phyloP scores from a whole-genome alignment of 2,113 vertebrate genomes.

The Psilopsiagon aurifrons region DNA sequence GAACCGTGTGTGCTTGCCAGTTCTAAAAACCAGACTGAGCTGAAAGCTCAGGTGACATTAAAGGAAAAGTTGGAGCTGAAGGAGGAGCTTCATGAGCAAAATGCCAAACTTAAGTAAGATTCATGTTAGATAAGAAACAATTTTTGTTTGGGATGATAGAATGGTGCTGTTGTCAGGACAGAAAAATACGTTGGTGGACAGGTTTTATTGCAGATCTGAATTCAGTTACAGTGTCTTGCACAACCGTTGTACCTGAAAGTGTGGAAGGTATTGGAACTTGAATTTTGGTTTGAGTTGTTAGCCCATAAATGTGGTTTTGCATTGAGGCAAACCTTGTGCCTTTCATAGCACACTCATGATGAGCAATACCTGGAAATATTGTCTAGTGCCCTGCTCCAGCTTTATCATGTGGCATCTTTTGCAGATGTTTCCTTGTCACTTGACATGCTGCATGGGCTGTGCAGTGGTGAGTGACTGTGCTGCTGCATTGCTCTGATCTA shows the following conservation, averaged over 20 bases:
- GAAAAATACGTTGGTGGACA: neutral
- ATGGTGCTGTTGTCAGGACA: neutral
- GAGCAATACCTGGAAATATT: neutral
- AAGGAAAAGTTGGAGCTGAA: conserved; percentile 77
- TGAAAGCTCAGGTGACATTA: conserved; percentile 46
- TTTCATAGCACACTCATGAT: neutral
- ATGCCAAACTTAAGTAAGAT: conserved; percentile 75
- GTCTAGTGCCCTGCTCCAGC: neutral
- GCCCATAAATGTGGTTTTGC: neutral
- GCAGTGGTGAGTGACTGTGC: neutral
- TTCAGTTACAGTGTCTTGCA: neutral
- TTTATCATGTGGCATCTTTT: neutral
- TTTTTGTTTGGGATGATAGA: neutral
- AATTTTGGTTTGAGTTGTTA: neutral
- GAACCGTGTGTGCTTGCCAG: conserved; percentile 52
- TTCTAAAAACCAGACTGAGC: conserved; percentile 72
- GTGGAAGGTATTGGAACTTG: neutral
- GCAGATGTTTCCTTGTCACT: neutral
- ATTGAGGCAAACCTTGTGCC: neutral
- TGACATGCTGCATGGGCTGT: neutral
- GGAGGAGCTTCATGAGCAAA: conserved; percentile 62
- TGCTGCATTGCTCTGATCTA: neutral
- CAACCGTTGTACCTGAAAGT: neutral
- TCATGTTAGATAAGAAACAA: neutral
- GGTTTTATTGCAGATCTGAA: neutral